A percentile compares a stretch with the other conserved stretches of the same genome.
phyloP scores from a whole-genome alignment of 2,797 vertebrate species.

The Acanthopagrus latus region DNA sequence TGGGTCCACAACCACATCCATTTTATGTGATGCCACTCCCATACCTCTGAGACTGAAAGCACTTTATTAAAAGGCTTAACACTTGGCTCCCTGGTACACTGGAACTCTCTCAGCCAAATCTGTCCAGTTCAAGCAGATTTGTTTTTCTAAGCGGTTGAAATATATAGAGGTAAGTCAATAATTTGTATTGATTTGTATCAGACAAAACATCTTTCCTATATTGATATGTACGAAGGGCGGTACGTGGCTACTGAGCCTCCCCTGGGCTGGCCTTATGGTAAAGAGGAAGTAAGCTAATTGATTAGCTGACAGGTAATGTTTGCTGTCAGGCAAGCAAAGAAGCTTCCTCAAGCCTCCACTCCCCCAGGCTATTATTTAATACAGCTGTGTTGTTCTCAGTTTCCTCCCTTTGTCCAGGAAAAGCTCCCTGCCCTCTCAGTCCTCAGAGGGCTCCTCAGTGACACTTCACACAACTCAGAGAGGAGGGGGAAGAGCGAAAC shows the following conservation, averaged over 20 bases:
- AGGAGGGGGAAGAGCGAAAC: constrained; percentile 58
- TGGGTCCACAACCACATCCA: constrained; percentile 48
- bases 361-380: constrained; percentile 77
- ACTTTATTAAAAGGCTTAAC: constrained; percentile 45
- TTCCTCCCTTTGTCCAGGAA: constrained; percentile 78
- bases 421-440: constrained; percentile 75
- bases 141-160: constrained; percentile 33
- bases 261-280: constrained; percentile 52
- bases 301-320: constrained; percentile 73
- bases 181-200: constrained; percentile 46
- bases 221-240: constrained; percentile 38
- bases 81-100: constrained; percentile 21
- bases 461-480: constrained; percentile 79
- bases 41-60: constrained; percentile 39
- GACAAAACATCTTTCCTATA: constrained; percentile 33
- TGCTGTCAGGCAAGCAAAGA: constrained; percentile 68
- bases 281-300: constrained; percentile 76
- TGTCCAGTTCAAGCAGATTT: constrained; percentile 40
- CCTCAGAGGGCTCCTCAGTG: constrained; percentile 76
- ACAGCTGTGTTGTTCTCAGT: constrained; percentile 76
- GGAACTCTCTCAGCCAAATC: constrained; percentile 25
- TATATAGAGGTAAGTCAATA: constrained; percentile 32
- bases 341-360: constrained; percentile 51
- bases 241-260: constrained; percentile 47
- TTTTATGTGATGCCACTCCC: constrained; percentile 23